Conservation (phyloP, 1,140 invertebrate genomes). For the Danaus plexippus region DNA sequence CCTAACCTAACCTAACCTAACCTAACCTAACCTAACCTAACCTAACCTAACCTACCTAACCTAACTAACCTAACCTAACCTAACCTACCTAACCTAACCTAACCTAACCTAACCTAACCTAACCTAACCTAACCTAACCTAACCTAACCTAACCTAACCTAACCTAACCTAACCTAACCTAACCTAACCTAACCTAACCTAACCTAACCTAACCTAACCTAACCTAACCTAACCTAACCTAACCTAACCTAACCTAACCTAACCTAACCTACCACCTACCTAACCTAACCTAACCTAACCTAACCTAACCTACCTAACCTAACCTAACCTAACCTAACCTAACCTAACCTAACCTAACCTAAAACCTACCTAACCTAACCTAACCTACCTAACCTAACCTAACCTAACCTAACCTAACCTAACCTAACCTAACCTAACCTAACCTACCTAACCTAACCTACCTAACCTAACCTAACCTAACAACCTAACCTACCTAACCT, state of each 20-base stretch:
- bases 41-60: too few species aligned
- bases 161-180: conserved; percentile 31
- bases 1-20: conserved; percentile 35
- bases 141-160: conserved; percentile 28
- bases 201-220: conserved; percentile 22
- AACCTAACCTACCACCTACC: too few species aligned
- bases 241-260: conserved; percentile 25
- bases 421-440: conserved; percentile 25
- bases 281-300: too few species aligned
- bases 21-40: conserved; percentile 28
- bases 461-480: too few species aligned
- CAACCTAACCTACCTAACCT: too few species aligned
- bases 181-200: conserved; percentile 20
- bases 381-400: too few species aligned
- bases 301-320: too few species aligned
- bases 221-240: conserved; percentile 25
- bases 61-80: too few species aligned
- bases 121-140: conserved; percentile 14
- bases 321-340: too few species aligned
- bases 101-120: conserved; percentile 13
- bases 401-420: conserved; percentile 25
- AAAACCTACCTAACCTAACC: too few species aligned
- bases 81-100: conserved; percentile 14
- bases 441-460: too few species aligned
- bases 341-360: too few species aligned